Evolutionary conservation across 1,140 invertebrate species (phyloP), one percentile per base, ranked within the genome.

Genomic region (Pseudomyrmex gracilis): DNA sequence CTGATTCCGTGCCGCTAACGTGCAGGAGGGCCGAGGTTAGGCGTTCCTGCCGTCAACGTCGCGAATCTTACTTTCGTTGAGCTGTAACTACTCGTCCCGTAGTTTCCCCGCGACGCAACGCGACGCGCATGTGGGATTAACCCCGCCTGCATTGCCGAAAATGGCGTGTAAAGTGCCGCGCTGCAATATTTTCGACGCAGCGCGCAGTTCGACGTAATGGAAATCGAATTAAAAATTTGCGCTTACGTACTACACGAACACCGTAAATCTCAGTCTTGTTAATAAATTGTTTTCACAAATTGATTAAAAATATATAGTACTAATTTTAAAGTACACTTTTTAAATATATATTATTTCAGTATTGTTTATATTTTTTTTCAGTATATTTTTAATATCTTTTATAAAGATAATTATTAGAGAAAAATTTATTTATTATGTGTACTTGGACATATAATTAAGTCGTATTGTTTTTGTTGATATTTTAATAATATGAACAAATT

Each of bases 1-100:
- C 93, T 94, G 93, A 94, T 94, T 91, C 92, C 76, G 89, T 77
- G 49, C 68, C 73, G 87, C 49, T 88, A 86, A 87, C 85, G 90
- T 86, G 85, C 84, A 84, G 84, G 86, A 90, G 90, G 66, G 53
- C 90, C 84, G 90, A 89, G 89, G 90, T 90, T 91, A 90, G 90
- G 91, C 70, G 71, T 34, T 61, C 71, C 22, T 61, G 55, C 51
- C 71, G 82, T 68, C 76, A 84, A 61, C 68, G 82, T 73, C 86
- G 73, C 34, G 73, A 34, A 73, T 68, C 82, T 64, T 78, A 67
- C 61, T 78, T 78, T 83, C 82, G 61, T 83, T 43, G 73, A 20
- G 61, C 63, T 34, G 76, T 34, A 71, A 60, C 66, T 49, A 58
- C 67, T 58, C 66, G 63, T 70, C 43, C 66, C 76, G 66, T 66